Evolutionary conservation across 1,140 invertebrate genomes (phyloP).

Genomic region (Procambarus clarkii): DNA sequence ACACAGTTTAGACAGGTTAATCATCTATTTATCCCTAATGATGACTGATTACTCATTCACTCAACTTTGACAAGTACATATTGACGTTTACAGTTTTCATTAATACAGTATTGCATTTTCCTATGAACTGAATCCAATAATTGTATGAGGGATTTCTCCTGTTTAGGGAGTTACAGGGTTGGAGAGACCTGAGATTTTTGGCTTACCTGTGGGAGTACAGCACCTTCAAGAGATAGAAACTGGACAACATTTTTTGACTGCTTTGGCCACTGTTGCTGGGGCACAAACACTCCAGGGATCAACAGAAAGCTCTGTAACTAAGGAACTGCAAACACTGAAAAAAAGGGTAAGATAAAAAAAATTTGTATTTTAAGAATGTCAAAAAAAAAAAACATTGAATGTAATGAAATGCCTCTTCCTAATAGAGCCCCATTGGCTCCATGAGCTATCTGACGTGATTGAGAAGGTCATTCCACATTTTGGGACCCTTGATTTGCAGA

Average conservation of each 20-base stretch:
- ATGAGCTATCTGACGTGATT: no score
- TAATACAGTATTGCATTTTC: not conserved
- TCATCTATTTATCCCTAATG: no score
- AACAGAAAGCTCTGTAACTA: constrained; percentile 3
- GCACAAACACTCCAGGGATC: constrained; percentile 39
- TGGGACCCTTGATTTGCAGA: no score
- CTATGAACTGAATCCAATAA: not conserved
- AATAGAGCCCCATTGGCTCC: no score
- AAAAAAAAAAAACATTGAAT: not conserved
- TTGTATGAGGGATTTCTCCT: not conserved
- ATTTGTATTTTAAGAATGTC: not conserved
- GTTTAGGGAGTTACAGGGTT: constrained; percentile 30
- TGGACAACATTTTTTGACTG: constrained; percentile 37
- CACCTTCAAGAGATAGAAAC: constrained; percentile 48
- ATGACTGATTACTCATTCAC: not conserved
- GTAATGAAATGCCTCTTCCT: no score
- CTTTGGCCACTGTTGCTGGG: constrained; percentile 43
- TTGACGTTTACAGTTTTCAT: not conserved
- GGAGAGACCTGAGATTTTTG: constrained; percentile 55
- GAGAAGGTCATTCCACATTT: no score
- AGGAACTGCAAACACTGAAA: constrained; percentile 21
- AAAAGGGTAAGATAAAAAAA: constrained; percentile 42
- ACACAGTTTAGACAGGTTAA: no score
- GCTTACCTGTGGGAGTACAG: constrained; percentile 49
- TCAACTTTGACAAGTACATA: not conserved